A percentile compares a stretch with the other conserved stretches of the same genome.
These are phyloP conservation scores for Plutomurus gul DNA, from an alignment of 1,140 invertebrate genomes.

Conservation along the genomic window DNA sequence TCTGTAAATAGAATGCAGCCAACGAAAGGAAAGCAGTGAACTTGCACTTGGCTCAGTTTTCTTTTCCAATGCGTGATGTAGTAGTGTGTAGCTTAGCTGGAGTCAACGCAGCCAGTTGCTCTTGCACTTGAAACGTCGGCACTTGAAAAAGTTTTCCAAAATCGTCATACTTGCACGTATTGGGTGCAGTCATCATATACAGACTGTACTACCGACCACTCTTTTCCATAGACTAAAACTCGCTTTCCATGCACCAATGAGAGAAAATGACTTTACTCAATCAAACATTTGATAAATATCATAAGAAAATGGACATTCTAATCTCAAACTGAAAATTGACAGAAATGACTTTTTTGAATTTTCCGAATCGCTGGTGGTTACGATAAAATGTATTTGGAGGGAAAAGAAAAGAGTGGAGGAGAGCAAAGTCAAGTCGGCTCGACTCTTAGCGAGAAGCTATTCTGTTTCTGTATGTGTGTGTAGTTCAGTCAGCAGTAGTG, in stretches of 20 bases:
- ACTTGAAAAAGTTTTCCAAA: slow-evolving; percentile 6
- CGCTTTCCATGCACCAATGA: background rate
- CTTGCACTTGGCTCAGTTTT: slow-evolving; percentile 12
- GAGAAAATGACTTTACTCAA: too few relatives aligned
- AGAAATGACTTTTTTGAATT: background rate
- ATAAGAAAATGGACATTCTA: too few relatives aligned
- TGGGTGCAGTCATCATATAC: too few relatives aligned
- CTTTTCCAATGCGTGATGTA: background rate
- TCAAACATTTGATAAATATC: background rate
- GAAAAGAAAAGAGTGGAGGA: too few relatives aligned
- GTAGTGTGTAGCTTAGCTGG: background rate
- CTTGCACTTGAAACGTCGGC: slow-evolving; percentile 16
- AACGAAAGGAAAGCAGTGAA: slow-evolving; percentile 8
- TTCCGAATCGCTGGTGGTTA: background rate
- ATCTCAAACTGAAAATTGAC: background rate
- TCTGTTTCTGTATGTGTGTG: background rate
- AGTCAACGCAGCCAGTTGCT: background rate
- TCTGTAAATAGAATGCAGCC: slow-evolving; percentile 18
- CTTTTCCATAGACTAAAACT: too few relatives aligned
- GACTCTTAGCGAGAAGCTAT: background rate
- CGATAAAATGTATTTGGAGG: too few relatives aligned
- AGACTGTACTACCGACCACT: too few relatives aligned
- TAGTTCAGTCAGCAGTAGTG: background rate
- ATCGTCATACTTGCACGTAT: too few relatives aligned
- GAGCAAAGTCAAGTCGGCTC: background rate